Conservation (phyloP, 2,888 invertebrate genomes). For the Tenthredo distinguenda region DNA sequence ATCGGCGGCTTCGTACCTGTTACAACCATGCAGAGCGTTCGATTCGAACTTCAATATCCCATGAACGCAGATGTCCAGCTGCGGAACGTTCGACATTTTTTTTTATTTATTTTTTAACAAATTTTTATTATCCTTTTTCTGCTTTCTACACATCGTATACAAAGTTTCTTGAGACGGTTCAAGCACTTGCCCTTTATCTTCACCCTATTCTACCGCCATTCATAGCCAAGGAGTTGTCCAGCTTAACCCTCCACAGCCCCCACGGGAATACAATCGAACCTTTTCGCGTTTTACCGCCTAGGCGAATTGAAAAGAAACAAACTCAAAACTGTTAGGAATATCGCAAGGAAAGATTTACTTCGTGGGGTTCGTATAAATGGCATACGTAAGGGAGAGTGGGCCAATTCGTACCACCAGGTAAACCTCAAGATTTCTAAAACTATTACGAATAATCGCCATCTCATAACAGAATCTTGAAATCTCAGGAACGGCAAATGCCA, state of each 20-base stretch:
- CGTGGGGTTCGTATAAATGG: not conserved
- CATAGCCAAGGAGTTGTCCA: slow-evolving; percentile 20
- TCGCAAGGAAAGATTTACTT: not conserved
- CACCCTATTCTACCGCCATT: slow-evolving; percentile 27
- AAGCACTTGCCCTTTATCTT: slow-evolving; percentile 25
- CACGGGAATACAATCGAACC: slow-evolving; percentile 9
- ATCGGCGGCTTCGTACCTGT: slow-evolving; percentile 65
- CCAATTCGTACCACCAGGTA: no score
- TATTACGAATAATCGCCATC: no score
- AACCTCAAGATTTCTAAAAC: no score
- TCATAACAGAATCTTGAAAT: no score
- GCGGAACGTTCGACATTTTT: not conserved
- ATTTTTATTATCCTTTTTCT: not conserved
- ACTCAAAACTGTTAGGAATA: not conserved
- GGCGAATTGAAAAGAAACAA: not conserved
- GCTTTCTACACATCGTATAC: not conserved
- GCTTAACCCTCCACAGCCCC: slow-evolving; percentile 8
- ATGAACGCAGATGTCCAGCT: slow-evolving; percentile 61
- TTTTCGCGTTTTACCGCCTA: slow-evolving; percentile 5
- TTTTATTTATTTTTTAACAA: not conserved
- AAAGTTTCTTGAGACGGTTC: slow-evolving; percentile 10
- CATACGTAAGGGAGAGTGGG: not conserved
- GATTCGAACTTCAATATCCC: slow-evolving; percentile 63
- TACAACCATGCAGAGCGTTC: not conserved
- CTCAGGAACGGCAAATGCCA: no score